phyloP scores from a whole-genome alignment of 1,140 invertebrate species.

The Drosophila sp. region DNA sequence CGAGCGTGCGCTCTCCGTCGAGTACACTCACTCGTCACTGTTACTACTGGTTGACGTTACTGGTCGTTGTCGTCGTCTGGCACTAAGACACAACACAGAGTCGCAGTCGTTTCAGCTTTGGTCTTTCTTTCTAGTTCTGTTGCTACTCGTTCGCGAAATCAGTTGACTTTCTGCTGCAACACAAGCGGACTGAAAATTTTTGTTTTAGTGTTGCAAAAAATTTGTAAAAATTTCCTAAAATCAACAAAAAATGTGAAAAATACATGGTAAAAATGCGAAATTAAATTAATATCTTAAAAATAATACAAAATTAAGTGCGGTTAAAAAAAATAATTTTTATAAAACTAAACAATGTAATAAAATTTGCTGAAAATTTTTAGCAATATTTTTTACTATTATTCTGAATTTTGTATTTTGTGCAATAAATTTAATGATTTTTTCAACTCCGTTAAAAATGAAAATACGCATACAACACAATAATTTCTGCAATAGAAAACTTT shows the following conservation, averaged over 20 bases:
- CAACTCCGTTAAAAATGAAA: slow-evolving; percentile 59
- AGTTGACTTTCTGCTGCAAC: slow-evolving; percentile 80
- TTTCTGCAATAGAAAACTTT: slow-evolving; percentile 84
- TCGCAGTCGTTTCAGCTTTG: slow-evolving; percentile 60
- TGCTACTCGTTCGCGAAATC: slow-evolving; percentile 81
- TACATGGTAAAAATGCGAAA: slow-evolving; percentile 76
- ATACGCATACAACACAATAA: slow-evolving; percentile 74
- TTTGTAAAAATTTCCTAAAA: slow-evolving; percentile 78
- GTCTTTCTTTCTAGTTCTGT: slow-evolving; percentile 79
- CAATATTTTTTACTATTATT: slow-evolving; percentile 70
- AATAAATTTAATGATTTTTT: slow-evolving; percentile 71
- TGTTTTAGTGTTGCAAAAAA: slow-evolving; percentile 84
- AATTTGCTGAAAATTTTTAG: slow-evolving; percentile 59
- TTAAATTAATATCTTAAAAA: slow-evolving; percentile 64
- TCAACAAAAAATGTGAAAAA: slow-evolving; percentile 81
- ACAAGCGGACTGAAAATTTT: slow-evolving; percentile 84
- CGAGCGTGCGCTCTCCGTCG: slow-evolving; percentile 14
- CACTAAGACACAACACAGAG: slow-evolving; percentile 54
- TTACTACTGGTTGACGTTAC: slow-evolving; percentile 31
- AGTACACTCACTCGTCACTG: slow-evolving; percentile 52
- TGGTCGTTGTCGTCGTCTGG: slow-evolving; percentile 48
- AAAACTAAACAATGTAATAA: slow-evolving; percentile 42
- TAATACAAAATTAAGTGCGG: slow-evolving; percentile 74
- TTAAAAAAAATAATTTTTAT: slow-evolving; percentile 44
- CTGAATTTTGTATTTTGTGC: slow-evolving; percentile 71